A percentile compares a stretch with the other conserved stretches of the same genome.
Conservation (phyloP, 2,888 invertebrate genomes). For the Amphipyra berbera region DNA sequence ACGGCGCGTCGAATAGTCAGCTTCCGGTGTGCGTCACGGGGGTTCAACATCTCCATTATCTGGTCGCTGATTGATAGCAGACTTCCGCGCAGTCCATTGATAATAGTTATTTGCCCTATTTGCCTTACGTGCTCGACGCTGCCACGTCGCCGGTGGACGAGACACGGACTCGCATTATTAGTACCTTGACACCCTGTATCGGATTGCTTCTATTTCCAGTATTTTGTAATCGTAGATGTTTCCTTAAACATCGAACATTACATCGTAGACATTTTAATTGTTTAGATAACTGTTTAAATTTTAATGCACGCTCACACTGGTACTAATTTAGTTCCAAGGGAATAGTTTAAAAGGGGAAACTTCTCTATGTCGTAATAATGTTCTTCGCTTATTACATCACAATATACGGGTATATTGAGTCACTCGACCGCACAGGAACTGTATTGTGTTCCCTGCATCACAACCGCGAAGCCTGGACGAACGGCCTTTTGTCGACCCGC, state of each 20-base stretch:
- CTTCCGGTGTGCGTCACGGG: conserved; percentile 77
- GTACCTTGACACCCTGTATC: conserved; percentile 68
- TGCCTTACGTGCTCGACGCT: conserved; percentile 61
- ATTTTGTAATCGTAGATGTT: conserved; percentile 59
- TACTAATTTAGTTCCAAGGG: conserved; percentile 33
- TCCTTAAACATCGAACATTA: conserved; percentile 46
- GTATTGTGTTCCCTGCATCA: conserved; percentile 79
- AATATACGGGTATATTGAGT: conserved; percentile 78
- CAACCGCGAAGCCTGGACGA: conserved; percentile 77
- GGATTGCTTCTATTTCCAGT: conserved; percentile 64
- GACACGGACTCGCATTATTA: conserved; percentile 63
- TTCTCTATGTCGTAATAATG: conserved; percentile 55
- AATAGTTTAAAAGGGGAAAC: conserved; percentile 51
- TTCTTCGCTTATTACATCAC: conserved; percentile 62
- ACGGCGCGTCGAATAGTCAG: conserved; percentile 66
- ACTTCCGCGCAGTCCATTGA: conserved; percentile 76
- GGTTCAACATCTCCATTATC: conserved; percentile 84
- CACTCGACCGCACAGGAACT: conserved; percentile 83
- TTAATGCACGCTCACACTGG: conserved; percentile 30
- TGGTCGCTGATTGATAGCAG: conserved; percentile 83
- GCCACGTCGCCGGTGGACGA: conserved; percentile 43
- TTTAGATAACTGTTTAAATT: conserved; percentile 47
- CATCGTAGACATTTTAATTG: conserved; percentile 42
- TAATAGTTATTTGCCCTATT: conserved; percentile 75
- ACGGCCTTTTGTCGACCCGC: conserved; percentile 80